Base-by-base conservation (phyloP, 2,113 vertebrate genomes). In the Natator depressus region DNA sequence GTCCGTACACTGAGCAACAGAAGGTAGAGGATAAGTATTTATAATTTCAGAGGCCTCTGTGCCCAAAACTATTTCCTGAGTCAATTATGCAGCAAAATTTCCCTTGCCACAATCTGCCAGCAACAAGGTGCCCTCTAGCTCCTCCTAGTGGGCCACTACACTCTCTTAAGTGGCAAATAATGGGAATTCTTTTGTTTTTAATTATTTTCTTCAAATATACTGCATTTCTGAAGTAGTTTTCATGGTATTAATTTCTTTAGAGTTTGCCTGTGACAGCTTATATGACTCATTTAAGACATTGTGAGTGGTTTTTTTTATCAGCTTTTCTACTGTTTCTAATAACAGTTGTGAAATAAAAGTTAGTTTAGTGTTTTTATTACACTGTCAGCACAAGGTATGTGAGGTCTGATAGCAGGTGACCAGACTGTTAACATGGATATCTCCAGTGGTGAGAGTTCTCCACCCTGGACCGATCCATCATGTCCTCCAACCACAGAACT, bases 311-410 rank as follows among this genome's bases (percentile, higher is more conserved):
- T 46, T 62, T 72, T 42, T 42, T 5, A 54, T 42, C 42, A 90
- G 14, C 50, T 85, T 22, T 89, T 92, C 57, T 93, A 65, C 80
- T 82, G 31, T 14, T 76, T 31, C 27, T 89, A 76, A 89, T 83
- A 42, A 19, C 54, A 59, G 76, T 54, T 59, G 27, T 89, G 57
- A 13, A 54, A 53, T 87, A 90, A 91, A 53, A 93, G 91, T 42
- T 12, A 31, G 5, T 53, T 91, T 91, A 80, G 16, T 16, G 5
- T 65, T 86, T 31, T 79, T n/a, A 2, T 75, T 62, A n/a, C 8
- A 16, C 47, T 92, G 38, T 42, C 69, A 0, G 75, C 31, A n/a
- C 49, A 89, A 72, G 4, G 22, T 82, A 82, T 42, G 84, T 75
- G 55, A 87, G 65, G 55, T 69, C 11, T 78, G n/a, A 85, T 65